These are phyloP conservation scores for Palythoa grandis DNA, from an alignment of 92 coral and sea anemone species.

Conservation along the genomic window DNA sequence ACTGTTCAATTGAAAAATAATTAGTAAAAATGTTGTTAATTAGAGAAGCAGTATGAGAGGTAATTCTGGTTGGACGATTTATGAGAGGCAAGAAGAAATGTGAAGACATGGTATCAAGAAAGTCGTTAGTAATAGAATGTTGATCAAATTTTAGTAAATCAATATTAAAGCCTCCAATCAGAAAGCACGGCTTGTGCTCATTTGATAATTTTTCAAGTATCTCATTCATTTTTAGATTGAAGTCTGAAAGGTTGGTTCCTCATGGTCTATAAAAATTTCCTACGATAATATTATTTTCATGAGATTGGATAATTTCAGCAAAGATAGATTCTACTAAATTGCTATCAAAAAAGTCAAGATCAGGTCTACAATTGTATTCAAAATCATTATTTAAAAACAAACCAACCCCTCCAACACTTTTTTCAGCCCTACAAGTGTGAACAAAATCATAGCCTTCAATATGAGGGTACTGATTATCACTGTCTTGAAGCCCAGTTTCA, in stretches of 20 bases:
- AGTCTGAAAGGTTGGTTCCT: neutral
- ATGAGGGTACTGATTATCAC: neutral
- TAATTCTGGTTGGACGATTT: conserved; percentile 7
- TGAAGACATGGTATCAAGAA: neutral
- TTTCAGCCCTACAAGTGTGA: neutral
- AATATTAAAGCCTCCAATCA: too few relatives aligned
- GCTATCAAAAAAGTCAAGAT: conserved; percentile 1
- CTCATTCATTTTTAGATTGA: neutral
- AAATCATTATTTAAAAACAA: neutral
- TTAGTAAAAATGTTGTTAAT: conserved; percentile 9
- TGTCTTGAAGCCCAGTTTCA: neutral
- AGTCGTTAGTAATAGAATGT: conserved; percentile 9
- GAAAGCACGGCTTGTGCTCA: conserved; percentile 4
- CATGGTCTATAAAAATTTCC: neutral
- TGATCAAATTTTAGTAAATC: neutral
- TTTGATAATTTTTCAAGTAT: neutral
- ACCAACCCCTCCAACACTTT: neutral
- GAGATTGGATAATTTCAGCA: neutral
- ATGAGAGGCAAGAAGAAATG: conserved; percentile 9
- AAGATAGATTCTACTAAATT: neutral
- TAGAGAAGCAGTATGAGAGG: neutral
- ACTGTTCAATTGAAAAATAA: neutral
- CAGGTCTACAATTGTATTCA: neutral
- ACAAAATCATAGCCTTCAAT: neutral
- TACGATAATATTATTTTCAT: neutral